A percentile compares a stretch with the other conserved stretches of the same genome.
Evolutionary conservation across 1,140 invertebrate species (phyloP).

Genomic region (Galendromus occidentalis): DNA sequence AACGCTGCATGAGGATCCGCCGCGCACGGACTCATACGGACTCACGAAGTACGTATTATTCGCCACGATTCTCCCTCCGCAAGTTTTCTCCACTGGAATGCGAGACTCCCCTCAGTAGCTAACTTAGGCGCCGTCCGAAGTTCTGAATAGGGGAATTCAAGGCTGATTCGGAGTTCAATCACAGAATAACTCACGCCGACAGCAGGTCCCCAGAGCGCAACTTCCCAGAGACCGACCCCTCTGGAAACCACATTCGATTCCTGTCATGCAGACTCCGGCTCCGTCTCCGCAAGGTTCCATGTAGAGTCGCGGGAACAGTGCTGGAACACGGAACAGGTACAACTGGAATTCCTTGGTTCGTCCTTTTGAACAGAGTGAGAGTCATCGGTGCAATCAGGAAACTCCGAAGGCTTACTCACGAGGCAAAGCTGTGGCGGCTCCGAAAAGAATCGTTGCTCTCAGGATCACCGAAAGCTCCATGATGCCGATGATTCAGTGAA

Average conservation of each 20-base stretch:
- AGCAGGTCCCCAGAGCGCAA: not conserved
- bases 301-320: not conserved
- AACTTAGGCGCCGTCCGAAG: not conserved
- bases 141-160: not conserved
- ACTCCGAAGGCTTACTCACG: too few species aligned
- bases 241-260: not conserved
- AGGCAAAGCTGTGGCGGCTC: too few species aligned
- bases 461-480: too few species aligned
- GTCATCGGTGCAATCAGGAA: too few species aligned
- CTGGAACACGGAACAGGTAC: too few species aligned
- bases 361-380: too few species aligned
- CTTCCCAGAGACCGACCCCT: not conserved
- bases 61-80: not conserved
- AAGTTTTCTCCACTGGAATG: not conserved
- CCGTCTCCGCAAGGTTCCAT: not conserved
- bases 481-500: too few species aligned
- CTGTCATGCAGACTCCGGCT: not conserved
- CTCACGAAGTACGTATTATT: constrained; percentile 3
- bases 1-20: not conserved
- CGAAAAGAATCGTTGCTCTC: too few species aligned
- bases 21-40: not conserved
- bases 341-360: too few species aligned
- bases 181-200: not conserved
- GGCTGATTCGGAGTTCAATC: not conserved
- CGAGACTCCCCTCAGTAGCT: too few species aligned